Conservation (phyloP, 2,113 vertebrate species). For the Larimichthys polyactis region DNA sequence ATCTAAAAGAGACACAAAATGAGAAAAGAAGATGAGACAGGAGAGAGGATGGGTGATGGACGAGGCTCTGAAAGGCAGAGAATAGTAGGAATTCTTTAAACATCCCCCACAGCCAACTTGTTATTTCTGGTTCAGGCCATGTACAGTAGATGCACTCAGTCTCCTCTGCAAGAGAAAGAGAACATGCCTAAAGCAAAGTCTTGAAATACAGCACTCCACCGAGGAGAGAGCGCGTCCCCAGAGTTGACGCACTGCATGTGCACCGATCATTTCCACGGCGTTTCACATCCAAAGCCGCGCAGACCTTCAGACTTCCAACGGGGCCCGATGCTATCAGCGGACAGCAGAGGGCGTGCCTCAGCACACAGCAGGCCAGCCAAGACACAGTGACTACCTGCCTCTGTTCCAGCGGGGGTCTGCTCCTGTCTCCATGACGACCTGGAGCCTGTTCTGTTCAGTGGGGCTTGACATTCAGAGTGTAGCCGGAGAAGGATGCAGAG, state of each 20-base stretch:
- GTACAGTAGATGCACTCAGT: slow-evolving; percentile 53
- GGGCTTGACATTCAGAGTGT: slow-evolving; percentile 82
- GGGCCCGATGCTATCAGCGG: slow-evolving; percentile 37
- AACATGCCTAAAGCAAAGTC: slow-evolving; percentile 69
- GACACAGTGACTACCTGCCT: slow-evolving; percentile 77
- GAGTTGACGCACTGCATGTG: slow-evolving; percentile 42
- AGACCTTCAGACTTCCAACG: slow-evolving; percentile 34
- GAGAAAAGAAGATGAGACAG: neutral
- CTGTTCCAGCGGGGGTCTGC: slow-evolving; percentile 76
- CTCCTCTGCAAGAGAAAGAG: slow-evolving; percentile 56
- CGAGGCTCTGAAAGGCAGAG: neutral
- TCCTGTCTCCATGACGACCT: slow-evolving; percentile 83
- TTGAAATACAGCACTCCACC: slow-evolving; percentile 61
- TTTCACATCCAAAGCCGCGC: slow-evolving; percentile 58
- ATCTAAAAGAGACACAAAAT: slow-evolving; percentile 9
- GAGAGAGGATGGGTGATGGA: neutral
- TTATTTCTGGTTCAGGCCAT: slow-evolving; percentile 52
- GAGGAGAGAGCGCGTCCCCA: slow-evolving; percentile 48
- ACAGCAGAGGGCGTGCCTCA: slow-evolving; percentile 76
- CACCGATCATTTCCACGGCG: slow-evolving; percentile 48
- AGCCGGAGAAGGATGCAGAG: slow-evolving; percentile 77
- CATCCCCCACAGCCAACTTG: slow-evolving; percentile 1
- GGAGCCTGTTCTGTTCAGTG: slow-evolving; percentile 76
- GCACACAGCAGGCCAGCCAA: slow-evolving; percentile 65
- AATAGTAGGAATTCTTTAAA: slow-evolving; percentile 17